Base-by-base conservation (phyloP, 1,140 invertebrate genomes). In the Drosophila serrata region DNA sequence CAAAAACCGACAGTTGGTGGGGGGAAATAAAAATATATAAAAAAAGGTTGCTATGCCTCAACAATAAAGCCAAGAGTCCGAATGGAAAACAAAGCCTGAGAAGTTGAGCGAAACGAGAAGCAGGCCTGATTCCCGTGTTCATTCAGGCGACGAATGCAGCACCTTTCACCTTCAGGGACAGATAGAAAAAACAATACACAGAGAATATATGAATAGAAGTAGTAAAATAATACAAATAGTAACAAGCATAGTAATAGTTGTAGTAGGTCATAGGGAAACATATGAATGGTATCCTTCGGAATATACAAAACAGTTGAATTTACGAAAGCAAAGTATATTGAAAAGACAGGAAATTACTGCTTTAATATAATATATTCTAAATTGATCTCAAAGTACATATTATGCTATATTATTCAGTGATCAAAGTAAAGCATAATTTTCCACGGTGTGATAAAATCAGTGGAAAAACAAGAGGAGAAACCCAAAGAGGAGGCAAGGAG, bases 141-240 rank as follows among this genome's bases (percentile, higher is more conserved):
- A 75, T 64, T 82, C 57, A 72, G 42, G 84, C 82, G 69, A 62
- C 45, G 69, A 75, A 45, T 55, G 45, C 53, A 42, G 79, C 48
- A 53, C 59, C 78, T 68, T 77, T 68, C 78, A 87, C 75, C 80
- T 88, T 63, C 31, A 27, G 22, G 24, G 48, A 59, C 49, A 70
- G 67, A 72, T 57, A 72, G 33, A 72, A 33, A 40, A 58, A 17
- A 6, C 17, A n/a, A 7, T 22, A 19, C 19, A 53, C 51, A 22
- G 51, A 22, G 31, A 53, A 22, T 15, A 33, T 33, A 15, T n/a
- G n/a, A n/a, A n/a, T n/a, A n/a, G n/a, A n/a, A n/a, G n/a, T n/a
- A n/a, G n/a, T n/a, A n/a, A n/a, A n/a, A n/a, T n/a, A n/a, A n/a
- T n/a, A n/a, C n/a, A n/a, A n/a, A n/a, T n/a, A 33, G 7, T 15